These are phyloP conservation scores for Glossophaga mutica DNA, from an alignment of 2,797 vertebrate species.

Conservation along the genomic window DNA sequence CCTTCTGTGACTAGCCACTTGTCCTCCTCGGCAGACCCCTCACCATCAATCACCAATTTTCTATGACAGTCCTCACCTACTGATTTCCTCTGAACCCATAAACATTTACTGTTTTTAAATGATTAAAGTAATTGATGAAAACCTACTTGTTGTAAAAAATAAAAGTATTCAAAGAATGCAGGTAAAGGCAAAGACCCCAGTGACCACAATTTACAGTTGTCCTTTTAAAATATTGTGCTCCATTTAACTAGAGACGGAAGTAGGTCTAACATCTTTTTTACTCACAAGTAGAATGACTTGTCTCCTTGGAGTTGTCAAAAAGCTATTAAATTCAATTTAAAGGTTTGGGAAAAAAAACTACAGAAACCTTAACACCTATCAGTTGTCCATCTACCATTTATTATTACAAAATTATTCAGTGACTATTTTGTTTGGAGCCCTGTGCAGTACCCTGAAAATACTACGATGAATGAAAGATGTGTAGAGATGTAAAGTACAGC, in stretches of 20 bases:
- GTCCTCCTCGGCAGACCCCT: background rate
- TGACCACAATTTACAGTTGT: background rate
- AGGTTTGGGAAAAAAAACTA: background rate
- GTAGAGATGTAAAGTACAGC: background rate
- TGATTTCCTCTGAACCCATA: background rate
- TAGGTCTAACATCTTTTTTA: background rate
- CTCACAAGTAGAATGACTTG: background rate
- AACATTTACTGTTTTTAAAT: background rate
- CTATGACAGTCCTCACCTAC: background rate
- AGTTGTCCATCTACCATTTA: background rate
- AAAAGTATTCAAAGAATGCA: background rate
- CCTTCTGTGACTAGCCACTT: background rate
- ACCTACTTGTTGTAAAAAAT: background rate
- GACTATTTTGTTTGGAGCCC: background rate
- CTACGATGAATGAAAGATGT: background rate
- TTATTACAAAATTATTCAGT: background rate
- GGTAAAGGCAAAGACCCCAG: background rate
- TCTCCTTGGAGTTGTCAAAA: background rate
- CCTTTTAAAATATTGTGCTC: background rate
- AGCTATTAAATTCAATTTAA: background rate
- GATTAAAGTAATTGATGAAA: background rate
- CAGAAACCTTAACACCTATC: background rate
- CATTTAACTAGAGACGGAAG: background rate
- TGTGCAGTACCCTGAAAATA: background rate
- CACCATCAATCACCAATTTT: background rate